Evolutionary conservation across 1,140 invertebrate species (phyloP), one percentile per base, ranked within the genome.

Genomic region (Drosophila malerkotliana): DNA sequence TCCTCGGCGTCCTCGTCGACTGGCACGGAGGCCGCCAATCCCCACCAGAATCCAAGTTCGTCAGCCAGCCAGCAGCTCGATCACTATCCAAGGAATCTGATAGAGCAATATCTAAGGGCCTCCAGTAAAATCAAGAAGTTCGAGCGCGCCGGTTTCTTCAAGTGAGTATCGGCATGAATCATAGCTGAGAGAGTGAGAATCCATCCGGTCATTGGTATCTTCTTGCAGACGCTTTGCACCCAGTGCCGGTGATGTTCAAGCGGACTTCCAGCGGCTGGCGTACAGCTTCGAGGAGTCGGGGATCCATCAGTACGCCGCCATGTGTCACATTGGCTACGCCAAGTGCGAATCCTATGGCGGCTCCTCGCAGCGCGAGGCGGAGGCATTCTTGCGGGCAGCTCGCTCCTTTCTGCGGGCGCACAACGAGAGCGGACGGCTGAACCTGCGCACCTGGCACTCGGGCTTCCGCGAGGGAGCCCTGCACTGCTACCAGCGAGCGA

Each of bases 61-160:
- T 12, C 8, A 12, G 15, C 44, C 15, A 53, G 57, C 49, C 57
- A 79, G 34, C 77, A 66, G 39, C 77, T 51, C 24, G 90, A 90
- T n/a, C 79, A 74, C 57, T 91, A 88, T 60, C 87, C 87, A 1
- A 78, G 79, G 51, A 83, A 74, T 44, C 47, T 80, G 18, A 79
- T 92, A 5, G 87, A 92, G 44, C 87, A 92, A 64, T 92, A 92
- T 62, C 62, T 91, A 3, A 77, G 81, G 26, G 75, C 85, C 28
- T 90, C 85, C 10, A 81, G 71, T 41, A 92, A 91, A 54, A 77
- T 92, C 3, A 92, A 92, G 54, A 92, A 91, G 55, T 79, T 91
- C 14, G 90, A 92, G 34, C 72, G 89, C 6, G 79, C 88, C 9
- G 80, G 91, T 0, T 92, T 92, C 18, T 92, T 92, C 51, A 92